Base-by-base conservation (phyloP, 2,113 vertebrate species). In the Terrapene triunguis region DNA sequence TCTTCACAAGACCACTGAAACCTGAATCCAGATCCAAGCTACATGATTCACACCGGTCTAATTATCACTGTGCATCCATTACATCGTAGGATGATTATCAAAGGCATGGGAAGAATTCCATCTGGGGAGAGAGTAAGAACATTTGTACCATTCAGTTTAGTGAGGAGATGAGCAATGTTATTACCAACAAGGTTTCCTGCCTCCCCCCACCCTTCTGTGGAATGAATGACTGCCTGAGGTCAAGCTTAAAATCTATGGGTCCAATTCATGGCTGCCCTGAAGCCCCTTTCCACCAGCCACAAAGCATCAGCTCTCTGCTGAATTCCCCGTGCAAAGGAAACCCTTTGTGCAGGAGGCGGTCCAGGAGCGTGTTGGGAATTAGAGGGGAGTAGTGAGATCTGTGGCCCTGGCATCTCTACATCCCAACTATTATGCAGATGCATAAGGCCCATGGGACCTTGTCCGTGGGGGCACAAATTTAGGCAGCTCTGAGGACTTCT, bases 181-280 rank as follows among this genome's bases (percentile, higher is more conserved):
- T 53, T 85, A 57, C 17, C 19, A 72, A n/a, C 85, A 79, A 65
- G 59, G 59, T 65, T 19, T n/a, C 22, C 19, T 72, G 48, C 29
- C 21, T 27, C 74, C 51, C 22, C 24, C 10, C 4, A 4, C 24
- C 22, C 55, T 25, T 5, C 22, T 16, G 62, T 82, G 44, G 74
- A 78, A 22, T 0, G 0, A 51, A 62, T 86, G 19, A n/a, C 32
- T 69, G 69, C 69, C 19, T 22, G 22, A 42, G 9, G 38, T 95
- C 59, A 92, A 88, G 54, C 79, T 16, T 76, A 74, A 74, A 74
- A 24, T 42, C 76, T 27, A 12, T 83, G 53, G 27, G 82, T 17
- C 69, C 92, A 76, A 87, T 3, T 11, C 65, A 38, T 10, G 12
- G 62, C 51, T 80, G 53, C 53, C 74, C 17, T 72, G 89, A 57